Evolutionary conservation across 2,888 invertebrate species (phyloP), one percentile per base, ranked within the genome.

Genomic region (Salpingus planirostris): DNA sequence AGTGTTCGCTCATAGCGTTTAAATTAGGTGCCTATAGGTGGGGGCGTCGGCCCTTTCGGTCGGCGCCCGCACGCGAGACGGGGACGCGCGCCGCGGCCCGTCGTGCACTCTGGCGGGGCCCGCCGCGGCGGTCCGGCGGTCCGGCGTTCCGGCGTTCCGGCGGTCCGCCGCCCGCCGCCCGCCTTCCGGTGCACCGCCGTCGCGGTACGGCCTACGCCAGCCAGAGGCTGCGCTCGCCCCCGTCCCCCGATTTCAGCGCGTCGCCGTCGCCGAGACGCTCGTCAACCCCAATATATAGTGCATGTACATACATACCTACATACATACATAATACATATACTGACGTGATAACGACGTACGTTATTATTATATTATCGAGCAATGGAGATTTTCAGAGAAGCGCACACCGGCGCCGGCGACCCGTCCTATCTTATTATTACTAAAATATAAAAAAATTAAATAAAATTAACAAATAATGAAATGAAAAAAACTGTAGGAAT

Each of bases 11-110:
- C 61, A 61, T 62, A 61, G 57, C 53, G 56, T 62, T 54, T 54
- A 55, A n/a, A 58, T 60, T 63, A 62, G 64, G 63, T 63, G 62
- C 62, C 63, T 62, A n/a, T n/a, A 63, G 58, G 52, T 60, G 61
- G 39, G 44, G 36, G 43, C 34, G 36, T 36, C 46, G 33, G 30
- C 10, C 8, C 22, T n/a, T n/a, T 13, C 35, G 23, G 29, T 33
- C 31, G 27, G 38, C 34, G 45, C 50, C 50, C 50, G 46, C 54
- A 47, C 48, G n/a, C n/a, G 42, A 43, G 46, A 49, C 55, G 59
- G 53, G 57, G 55, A 52, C 52, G 56, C 47, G 50, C 51, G 51
- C 38, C 46, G 45, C 36, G 30, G 38, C 33, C 36, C 43, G 46
- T 47, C 41, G 54, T 56, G 54, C 53, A 55, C 56, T 54, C 54